Percentiles rank a stretch among this genome's conserved stretches.
phyloP scores from a whole-genome alignment of 2,888 invertebrate species.

The Mystacides longicornis region DNA sequence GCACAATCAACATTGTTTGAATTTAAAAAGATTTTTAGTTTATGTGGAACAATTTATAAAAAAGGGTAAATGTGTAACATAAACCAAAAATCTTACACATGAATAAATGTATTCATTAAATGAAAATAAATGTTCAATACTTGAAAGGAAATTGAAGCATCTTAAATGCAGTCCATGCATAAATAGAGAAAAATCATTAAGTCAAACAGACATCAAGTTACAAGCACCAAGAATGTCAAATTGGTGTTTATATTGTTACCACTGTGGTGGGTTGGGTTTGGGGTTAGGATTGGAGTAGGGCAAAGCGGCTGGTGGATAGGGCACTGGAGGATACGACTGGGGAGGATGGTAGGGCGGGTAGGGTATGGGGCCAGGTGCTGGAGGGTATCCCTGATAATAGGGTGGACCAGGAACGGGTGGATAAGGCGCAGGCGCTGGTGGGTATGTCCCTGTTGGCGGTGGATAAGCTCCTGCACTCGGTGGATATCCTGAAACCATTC shows the following conservation, averaged over 20 bases:
- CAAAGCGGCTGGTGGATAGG: conserved; percentile 29
- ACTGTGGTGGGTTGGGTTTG: conserved; percentile 32
- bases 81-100: too few relatives aligned
- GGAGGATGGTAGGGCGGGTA: conserved; percentile 39
- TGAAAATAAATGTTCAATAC: too few relatives aligned
- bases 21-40: too few relatives aligned
- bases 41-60: too few relatives aligned
- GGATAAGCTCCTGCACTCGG: conserved; percentile 32
- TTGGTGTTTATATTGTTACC: conserved; percentile 12
- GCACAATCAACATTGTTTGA: too few relatives aligned
- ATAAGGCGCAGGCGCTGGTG: conserved; percentile 39
- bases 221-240: not conserved
- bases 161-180: too few relatives aligned
- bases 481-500: conserved; percentile 38
- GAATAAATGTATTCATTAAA: too few relatives aligned
- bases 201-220: too few relatives aligned
- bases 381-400: conserved; percentile 51
- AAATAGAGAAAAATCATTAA: too few relatives aligned
- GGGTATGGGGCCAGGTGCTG: conserved; percentile 37
- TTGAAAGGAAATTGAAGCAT: too few relatives aligned
- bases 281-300: conserved; percentile 32
- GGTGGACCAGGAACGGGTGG: conserved; percentile 39
- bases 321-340: conserved; percentile 36
- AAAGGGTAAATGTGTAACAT: too few relatives aligned
- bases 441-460: conserved; percentile 37